These are phyloP conservation scores for Cricetomys ansorgei DNA, from an alignment of 2,113 vertebrate species.

Conservation along the genomic window DNA sequence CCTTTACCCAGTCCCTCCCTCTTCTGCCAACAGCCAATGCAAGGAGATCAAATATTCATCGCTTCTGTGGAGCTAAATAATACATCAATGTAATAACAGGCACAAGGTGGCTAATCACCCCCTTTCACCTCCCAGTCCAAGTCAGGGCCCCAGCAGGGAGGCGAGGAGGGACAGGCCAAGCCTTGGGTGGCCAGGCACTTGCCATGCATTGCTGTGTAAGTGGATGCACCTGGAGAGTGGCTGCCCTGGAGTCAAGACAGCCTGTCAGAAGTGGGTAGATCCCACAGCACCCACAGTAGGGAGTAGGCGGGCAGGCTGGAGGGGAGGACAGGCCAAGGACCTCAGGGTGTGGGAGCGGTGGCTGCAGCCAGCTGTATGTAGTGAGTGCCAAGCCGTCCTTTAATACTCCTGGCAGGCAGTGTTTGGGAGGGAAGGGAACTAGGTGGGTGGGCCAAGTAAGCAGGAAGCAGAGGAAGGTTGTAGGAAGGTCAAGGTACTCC, in stretches of 20 bases:
- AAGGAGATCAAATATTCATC: slow-evolving; percentile 80
- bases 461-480: neutral
- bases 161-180: slow-evolving; percentile 43
- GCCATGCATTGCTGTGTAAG: slow-evolving; percentile 2
- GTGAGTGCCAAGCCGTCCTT: slow-evolving; percentile 48
- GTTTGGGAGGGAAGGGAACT: slow-evolving; percentile 57
- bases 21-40: slow-evolving; percentile 64
- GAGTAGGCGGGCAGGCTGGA: slow-evolving; percentile 1
- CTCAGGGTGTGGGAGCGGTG: slow-evolving; percentile 33
- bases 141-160: slow-evolving; percentile 28
- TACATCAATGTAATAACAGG: slow-evolving; percentile 81
- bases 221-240: slow-evolving; percentile 55
- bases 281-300: neutral
- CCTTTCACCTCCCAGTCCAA: slow-evolving; percentile 71
- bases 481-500: slow-evolving; percentile 34
- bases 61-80: slow-evolving; percentile 81
- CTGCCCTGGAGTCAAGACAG: neutral
- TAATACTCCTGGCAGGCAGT: slow-evolving; percentile 50
- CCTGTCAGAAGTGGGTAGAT: slow-evolving; percentile 45
- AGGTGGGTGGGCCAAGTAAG: slow-evolving; percentile 13
- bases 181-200: slow-evolving; percentile 36
- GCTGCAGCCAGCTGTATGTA: slow-evolving; percentile 71
- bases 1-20: slow-evolving; percentile 30
- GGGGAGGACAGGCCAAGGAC: slow-evolving; percentile 41
- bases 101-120: slow-evolving; percentile 73